phyloP scores from a whole-genome alignment of 2,113 vertebrate species.

The Eubucco bourcierii region DNA sequence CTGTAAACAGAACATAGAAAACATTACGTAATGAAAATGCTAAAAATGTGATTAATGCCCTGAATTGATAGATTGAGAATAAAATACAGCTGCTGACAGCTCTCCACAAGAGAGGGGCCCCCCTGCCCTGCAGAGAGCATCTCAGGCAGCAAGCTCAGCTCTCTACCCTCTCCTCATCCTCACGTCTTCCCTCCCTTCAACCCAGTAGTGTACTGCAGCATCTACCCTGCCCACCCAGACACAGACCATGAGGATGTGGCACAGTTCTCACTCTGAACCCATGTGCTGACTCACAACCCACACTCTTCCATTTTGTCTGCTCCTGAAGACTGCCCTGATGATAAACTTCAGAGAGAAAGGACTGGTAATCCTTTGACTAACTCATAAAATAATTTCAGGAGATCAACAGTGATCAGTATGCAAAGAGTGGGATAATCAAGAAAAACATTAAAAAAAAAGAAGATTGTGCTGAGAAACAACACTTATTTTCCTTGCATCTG shows the following conservation, averaged over 20 bases:
- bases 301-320: background rate
- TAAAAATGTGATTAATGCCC: background rate
- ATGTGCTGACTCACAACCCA: background rate
- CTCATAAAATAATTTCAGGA: background rate
- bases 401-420: background rate
- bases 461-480: background rate
- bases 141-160: rapidly evolving
- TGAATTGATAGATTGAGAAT: background rate
- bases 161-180: too few relatives aligned
- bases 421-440: background rate
- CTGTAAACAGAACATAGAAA: background rate
- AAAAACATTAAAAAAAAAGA: background rate
- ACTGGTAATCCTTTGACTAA: background rate
- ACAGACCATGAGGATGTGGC: rapidly evolving
- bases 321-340: background rate
- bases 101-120: background rate
- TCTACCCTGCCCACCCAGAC: too few relatives aligned
- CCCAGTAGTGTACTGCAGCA: rapidly evolving
- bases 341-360: background rate
- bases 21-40: background rate
- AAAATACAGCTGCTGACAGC: background rate
- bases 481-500: background rate
- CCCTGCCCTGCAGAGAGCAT: background rate
- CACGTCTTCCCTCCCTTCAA: rapidly evolving
- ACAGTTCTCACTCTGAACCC: background rate